phyloP scores from a whole-genome alignment of 1,140 invertebrate genomes.

The Micrasema longulum region DNA sequence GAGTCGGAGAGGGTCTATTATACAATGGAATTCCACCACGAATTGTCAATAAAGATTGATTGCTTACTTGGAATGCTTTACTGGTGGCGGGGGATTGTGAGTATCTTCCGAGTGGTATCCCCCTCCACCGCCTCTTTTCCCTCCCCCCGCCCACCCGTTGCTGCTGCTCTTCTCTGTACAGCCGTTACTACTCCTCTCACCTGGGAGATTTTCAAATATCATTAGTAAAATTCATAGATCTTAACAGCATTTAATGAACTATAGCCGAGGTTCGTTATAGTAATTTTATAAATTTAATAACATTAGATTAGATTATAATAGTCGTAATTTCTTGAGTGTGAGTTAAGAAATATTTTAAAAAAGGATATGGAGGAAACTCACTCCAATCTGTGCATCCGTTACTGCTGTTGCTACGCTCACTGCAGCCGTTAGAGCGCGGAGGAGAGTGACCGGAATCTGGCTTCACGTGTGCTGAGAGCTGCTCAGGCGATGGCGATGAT shows the following conservation, averaged over 20 bases:
- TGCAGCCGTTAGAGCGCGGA: constrained; percentile 50
- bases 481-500: constrained; percentile 52
- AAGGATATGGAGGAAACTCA: constrained; percentile 17
- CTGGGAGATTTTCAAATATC: constrained; percentile 18
- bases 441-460: constrained; percentile 38
- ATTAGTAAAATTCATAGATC: too few species aligned
- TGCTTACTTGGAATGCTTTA: too few species aligned
- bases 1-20: too few species aligned
- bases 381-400: constrained; percentile 53
- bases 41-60: too few species aligned
- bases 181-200: constrained; percentile 52
- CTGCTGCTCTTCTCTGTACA: constrained; percentile 49
- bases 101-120: neutral
- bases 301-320: too few species aligned
- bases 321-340: too few species aligned
- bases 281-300: too few species aligned
- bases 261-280: too few species aligned
- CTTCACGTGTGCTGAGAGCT: constrained; percentile 33
- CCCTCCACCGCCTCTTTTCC: constrained; percentile 29
- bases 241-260: too few species aligned
- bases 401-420: constrained; percentile 46
- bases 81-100: constrained; percentile 20
- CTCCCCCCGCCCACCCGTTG: constrained; percentile 48
- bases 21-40: too few species aligned
- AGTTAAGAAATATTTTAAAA: too few species aligned